phyloP scores from a whole-genome alignment of 2,888 invertebrate species.

The Smittia aterrima region DNA sequence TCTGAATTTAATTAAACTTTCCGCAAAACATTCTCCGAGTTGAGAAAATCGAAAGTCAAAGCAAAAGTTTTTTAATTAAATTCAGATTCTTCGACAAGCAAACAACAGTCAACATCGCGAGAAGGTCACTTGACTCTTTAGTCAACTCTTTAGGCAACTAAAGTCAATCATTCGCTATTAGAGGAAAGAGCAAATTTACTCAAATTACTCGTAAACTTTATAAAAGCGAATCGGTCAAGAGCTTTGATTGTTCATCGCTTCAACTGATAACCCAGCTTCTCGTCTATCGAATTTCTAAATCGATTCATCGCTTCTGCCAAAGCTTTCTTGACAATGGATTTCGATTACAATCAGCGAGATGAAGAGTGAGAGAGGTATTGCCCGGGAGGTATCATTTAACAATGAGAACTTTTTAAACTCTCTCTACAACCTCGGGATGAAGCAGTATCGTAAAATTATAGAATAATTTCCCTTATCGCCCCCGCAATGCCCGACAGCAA shows the following conservation, averaged over 20 bases:
- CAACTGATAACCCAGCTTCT: too few relatives aligned
- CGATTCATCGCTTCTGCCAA: too few relatives aligned
- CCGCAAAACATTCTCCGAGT: not conserved
- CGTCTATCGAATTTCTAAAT: too few relatives aligned
- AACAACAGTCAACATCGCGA: not conserved
- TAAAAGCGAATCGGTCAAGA: too few relatives aligned
- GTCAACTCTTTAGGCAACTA: not conserved
- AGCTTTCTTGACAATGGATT: not conserved
- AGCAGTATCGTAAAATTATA: not conserved
- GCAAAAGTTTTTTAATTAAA: constrained; percentile 6
- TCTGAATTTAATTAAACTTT: too few relatives aligned
- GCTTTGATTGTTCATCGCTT: too few relatives aligned
- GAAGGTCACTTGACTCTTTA: not conserved
- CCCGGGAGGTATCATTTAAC: not conserved
- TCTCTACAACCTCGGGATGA: not conserved
- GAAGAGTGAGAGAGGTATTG: not conserved
- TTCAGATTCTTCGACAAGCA: not conserved
- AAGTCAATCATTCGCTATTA: not conserved
- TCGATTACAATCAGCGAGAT: not conserved
- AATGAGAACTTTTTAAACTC: not conserved
- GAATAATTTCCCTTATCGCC: not conserved
- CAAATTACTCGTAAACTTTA: too few relatives aligned
- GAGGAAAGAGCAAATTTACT: too few relatives aligned
- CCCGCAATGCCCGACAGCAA: not conserved
- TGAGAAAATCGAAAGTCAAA: not conserved